phyloP scores from a whole-genome alignment of 1,140 invertebrate species.

The Rhopalosiphum padi region DNA sequence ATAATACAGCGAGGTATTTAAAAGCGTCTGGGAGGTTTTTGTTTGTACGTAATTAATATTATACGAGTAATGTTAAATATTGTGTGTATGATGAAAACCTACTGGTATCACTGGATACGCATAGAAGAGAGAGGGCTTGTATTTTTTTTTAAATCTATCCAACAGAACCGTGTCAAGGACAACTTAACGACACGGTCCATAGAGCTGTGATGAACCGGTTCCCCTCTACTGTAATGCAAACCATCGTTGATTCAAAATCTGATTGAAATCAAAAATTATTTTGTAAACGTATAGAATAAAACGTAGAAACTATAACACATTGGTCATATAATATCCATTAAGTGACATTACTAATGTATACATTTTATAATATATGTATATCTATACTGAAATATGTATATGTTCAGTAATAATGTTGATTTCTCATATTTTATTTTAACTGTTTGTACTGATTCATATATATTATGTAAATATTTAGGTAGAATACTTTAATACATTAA shows the following conservation, averaged over 20 bases:
- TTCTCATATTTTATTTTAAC: neutral
- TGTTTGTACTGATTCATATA: neutral
- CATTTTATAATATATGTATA: neutral
- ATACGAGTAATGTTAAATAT: slow-evolving; percentile 12
- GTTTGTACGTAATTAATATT: neutral
- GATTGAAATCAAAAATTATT: slow-evolving; percentile 33
- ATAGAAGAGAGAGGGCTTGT: slow-evolving; percentile 55
- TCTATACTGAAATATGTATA: neutral
- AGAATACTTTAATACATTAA: neutral
- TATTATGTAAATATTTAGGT: neutral
- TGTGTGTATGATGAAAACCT: slow-evolving; percentile 45
- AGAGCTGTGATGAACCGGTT: slow-evolving; percentile 56
- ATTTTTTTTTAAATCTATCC: slow-evolving; percentile 55
- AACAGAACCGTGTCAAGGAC: slow-evolving; percentile 57
- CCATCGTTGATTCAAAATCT: slow-evolving; percentile 44
- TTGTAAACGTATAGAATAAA: neutral
- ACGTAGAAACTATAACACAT: neutral
- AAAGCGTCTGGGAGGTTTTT: neutral
- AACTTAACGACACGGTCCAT: slow-evolving; percentile 56
- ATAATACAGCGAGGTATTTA: neutral
- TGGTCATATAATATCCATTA: neutral
- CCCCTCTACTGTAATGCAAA: slow-evolving; percentile 50
- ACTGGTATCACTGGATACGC: slow-evolving; percentile 30
- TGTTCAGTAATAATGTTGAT: neutral
- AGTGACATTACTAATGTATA: neutral